Conservation (phyloP, 2,888 invertebrate species). For the Meganola albula region DNA sequence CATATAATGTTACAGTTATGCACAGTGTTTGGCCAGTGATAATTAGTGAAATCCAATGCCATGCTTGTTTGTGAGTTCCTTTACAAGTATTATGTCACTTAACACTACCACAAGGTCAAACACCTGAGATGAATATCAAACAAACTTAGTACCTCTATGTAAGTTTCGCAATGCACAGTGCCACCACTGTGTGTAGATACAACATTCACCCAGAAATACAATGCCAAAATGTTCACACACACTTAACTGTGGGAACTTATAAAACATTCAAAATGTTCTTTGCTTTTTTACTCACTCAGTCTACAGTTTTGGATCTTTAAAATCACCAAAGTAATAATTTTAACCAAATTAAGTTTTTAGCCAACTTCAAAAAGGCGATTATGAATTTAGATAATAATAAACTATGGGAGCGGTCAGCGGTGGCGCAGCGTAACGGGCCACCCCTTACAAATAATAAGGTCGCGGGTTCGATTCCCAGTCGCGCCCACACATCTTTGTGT, state of each 20-base stretch:
- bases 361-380: no score
- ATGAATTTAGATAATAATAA: no score
- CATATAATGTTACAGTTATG: conserved; percentile 5
- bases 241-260: conserved; percentile 46
- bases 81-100: conserved; percentile 41
- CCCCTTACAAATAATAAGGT: no score
- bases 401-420: no score
- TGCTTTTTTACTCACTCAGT: conserved; percentile 8
- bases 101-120: conserved; percentile 49
- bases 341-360: no score
- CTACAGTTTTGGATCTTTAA: no score
- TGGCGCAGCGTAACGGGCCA: no score
- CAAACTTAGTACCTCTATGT: conserved; percentile 13
- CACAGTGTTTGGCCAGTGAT: conserved; percentile 15
- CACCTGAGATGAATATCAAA: conserved; percentile 49
- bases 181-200: conserved; percentile 39
- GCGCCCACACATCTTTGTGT: no score
- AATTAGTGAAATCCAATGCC: conserved; percentile 31
- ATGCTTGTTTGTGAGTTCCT: conserved; percentile 31
- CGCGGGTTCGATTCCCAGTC: no score
- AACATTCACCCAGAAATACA: conserved; percentile 59
- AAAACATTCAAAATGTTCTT: conserved; percentile 30
- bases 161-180: conserved; percentile 55
- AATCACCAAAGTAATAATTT: no score
- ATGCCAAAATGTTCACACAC: conserved; percentile 68